A percentile compares a stretch with the other conserved stretches of the same genome.
These are phyloP conservation scores for Mythimna lalbum DNA, from an alignment of 2,888 invertebrate species.

Conservation along the genomic window DNA sequence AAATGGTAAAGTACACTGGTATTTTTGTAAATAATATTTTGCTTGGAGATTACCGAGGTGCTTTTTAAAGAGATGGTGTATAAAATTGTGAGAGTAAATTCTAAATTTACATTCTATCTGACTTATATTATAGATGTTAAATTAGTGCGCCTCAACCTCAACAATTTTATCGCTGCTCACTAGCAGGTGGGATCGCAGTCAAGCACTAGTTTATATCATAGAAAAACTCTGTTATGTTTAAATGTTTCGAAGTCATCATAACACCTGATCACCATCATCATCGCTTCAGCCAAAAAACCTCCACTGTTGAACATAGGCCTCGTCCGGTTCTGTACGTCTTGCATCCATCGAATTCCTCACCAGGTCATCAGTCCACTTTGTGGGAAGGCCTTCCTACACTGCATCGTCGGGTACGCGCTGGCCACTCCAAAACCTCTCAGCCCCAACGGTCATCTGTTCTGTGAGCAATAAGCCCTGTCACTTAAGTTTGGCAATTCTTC, in stretches of 20 bases:
- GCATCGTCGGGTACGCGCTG: not conserved
- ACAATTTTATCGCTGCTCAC: too few relatives aligned
- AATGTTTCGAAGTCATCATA: not conserved
- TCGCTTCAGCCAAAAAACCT: not conserved
- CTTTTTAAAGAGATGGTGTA: not conserved
- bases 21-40: slow-evolving; percentile 31
- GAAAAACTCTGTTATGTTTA: not conserved
- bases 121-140: not conserved
- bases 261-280: not conserved
- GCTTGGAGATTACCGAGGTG: not conserved
- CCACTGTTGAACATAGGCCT: not conserved
- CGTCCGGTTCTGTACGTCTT: not conserved
- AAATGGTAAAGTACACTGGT: slow-evolving; percentile 12
- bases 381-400: not conserved
- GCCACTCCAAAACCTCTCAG: too few relatives aligned
- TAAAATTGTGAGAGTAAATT: not conserved
- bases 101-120: not conserved
- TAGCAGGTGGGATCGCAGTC: too few relatives aligned
- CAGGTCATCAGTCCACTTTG: too few relatives aligned
- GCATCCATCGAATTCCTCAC: not conserved
- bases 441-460: too few relatives aligned
- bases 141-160: too few relatives aligned
- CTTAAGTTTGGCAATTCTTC: too few relatives aligned
- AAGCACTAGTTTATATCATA: too few relatives aligned
- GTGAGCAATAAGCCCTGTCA: not conserved